These are phyloP conservation scores for Fratercula arctica DNA, from an alignment of 2,797 vertebrate genomes.

Conservation along the genomic window DNA sequence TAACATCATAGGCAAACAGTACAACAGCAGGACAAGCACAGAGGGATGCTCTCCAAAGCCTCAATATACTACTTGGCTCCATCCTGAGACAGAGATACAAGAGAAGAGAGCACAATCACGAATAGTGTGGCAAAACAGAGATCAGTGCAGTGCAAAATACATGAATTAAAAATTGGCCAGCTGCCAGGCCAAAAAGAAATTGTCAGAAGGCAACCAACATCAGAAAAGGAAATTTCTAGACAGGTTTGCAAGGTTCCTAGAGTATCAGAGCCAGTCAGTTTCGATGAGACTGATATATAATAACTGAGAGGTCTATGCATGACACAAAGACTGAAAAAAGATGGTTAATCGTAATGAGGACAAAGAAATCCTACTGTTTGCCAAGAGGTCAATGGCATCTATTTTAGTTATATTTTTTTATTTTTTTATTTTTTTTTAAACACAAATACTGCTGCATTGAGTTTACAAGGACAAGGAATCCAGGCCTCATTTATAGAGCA, in stretches of 20 bases:
- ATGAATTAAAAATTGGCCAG: not conserved
- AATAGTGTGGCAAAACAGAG: not conserved
- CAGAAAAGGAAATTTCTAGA: not conserved
- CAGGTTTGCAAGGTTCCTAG: not conserved
- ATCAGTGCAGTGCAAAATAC: not conserved
- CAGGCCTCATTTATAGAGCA: not conserved
- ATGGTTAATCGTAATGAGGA: not conserved
- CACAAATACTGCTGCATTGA: not conserved
- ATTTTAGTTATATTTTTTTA: not conserved
- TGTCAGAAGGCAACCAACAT: not conserved
- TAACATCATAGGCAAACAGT: not conserved
- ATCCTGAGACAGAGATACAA: not conserved
- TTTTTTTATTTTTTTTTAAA: not conserved
- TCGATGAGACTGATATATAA: not conserved
- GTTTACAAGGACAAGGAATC: not conserved
- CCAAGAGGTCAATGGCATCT: not conserved
- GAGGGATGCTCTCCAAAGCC: not conserved
- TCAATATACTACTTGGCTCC: not conserved
- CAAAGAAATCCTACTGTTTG: not conserved
- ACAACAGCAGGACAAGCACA: not conserved
- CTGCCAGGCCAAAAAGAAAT: not conserved
- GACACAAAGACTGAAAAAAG: not conserved
- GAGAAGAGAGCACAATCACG: not conserved
- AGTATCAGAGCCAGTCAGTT: not conserved
- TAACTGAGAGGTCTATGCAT: not conserved